Base-by-base conservation (phyloP, 1,140 invertebrate species). In the Macrobrachium rosenbergii region DNA sequence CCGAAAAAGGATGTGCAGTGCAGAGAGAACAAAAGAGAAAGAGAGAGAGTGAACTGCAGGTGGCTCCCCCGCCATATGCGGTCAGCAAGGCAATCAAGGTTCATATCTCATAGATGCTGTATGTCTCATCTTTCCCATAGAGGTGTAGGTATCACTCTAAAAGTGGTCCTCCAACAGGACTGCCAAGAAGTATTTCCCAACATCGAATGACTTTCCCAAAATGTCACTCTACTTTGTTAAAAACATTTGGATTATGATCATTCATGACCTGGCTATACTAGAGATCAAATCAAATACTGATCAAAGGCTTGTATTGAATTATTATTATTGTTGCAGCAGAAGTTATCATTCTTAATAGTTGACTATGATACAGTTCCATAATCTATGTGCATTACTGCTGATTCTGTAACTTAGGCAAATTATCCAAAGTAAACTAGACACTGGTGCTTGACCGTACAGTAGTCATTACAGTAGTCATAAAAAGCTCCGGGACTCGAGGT, bases 1-100 rank as follows among this genome's bases (percentile, higher is more conserved):
- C 52, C 52, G 52, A 52, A 12, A 52, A 52, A 52, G 52, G 52
- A 52, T 23, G 60, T 80, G 59, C 64, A 62, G 62, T 80, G 78
- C 78, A 63, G 78, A 62, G 78, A 80, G 78, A 64, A n/a, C 37
- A 43, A 60, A 60, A 63, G 78, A 52, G 52, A 52, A 12, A 52
- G 12, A 52, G 52, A 52, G 52, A 52, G 52, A 2, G 52, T 52
- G 52, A 52, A 52, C 52, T 52, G 52, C 52, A 52, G 52, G 52
- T 52, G 52, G 52, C 52, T 80, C 60, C 64, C 64, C 60, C 78
- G 64, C 23, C 60, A 64, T 80, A 80, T 80, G 64, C 62, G 62
- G 78, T 80, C 78, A 80, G 23, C 78, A 80, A 80, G 78, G 78
- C 78, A 80, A 80, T 37, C 43, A 80, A 37, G 62, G 64, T 80